A percentile compares a stretch with the other conserved stretches of the same genome.
Evolutionary conservation across 2,797 vertebrate genomes (phyloP).

Genomic region (Labeo calbasu): DNA sequence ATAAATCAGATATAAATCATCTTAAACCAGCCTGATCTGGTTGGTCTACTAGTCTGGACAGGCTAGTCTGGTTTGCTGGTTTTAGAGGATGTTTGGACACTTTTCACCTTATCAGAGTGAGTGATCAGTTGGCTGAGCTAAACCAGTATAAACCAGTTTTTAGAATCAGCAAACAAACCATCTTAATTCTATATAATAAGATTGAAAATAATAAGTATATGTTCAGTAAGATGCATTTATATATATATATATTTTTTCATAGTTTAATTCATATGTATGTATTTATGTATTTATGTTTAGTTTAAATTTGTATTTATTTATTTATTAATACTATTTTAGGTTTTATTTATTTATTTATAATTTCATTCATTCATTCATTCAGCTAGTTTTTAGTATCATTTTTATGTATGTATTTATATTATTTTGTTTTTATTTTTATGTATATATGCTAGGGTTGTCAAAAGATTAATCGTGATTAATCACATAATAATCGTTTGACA

Average conservation of each 20-base stretch:
- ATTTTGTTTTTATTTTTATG: background rate
- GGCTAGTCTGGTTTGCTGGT: background rate
- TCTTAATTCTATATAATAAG: background rate
- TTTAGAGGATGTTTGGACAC: background rate
- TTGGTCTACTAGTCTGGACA: background rate
- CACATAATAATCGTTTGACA: no score
- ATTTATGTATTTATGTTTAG: no score
- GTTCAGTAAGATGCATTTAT: background rate
- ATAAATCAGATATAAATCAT: background rate
- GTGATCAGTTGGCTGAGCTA: background rate
- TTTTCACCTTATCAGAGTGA: background rate
- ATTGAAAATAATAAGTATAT: background rate
- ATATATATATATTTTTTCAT: no score
- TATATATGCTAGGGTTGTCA: no score
- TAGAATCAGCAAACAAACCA: background rate
- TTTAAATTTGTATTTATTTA: no score
- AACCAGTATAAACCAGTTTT: background rate
- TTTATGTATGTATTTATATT: no score
- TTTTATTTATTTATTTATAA: no score
- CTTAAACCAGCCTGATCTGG: background rate
- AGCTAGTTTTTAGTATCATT: no score
- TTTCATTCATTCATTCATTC: no score
- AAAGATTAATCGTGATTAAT: no score
- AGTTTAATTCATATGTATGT: no score
- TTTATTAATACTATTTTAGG: no score